phyloP scores from a whole-genome alignment of 2,113 vertebrate species.

The Indri indri region DNA sequence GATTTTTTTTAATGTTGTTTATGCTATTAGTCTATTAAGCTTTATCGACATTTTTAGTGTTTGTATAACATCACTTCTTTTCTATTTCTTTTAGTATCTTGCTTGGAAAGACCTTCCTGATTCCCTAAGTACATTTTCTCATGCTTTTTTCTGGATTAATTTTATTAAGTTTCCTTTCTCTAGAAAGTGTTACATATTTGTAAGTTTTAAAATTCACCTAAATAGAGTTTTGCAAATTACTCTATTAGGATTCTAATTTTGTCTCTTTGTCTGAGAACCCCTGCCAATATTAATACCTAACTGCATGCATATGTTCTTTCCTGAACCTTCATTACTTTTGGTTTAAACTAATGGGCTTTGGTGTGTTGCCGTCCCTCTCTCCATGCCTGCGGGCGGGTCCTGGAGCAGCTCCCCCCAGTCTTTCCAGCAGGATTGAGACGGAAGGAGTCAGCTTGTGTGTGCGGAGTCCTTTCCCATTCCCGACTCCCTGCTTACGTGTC shows the following conservation, averaged over 20 bases:
- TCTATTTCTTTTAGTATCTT: background rate
- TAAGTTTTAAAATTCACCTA: background rate
- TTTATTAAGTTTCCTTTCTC: background rate
- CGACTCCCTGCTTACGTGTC: fast-evolving
- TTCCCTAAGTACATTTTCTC: background rate
- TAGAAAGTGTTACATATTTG: background rate
- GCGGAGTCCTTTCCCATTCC: fast-evolving
- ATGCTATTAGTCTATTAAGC: background rate
- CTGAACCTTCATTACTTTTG: background rate
- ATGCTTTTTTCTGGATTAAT: background rate
- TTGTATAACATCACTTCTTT: background rate
- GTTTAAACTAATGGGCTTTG: fast-evolving
- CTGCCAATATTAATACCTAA: fast-evolving
- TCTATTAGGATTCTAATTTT: too few species aligned
- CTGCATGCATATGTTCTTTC: fast-evolving
- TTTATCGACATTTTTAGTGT: background rate
- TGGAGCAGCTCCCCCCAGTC: fast-evolving
- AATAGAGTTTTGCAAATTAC: background rate
- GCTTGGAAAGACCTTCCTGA: background rate
- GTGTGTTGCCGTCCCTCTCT: fast-evolving
- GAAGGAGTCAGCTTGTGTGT: too few species aligned
- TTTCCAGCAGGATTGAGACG: too few species aligned
- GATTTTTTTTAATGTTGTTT: background rate
- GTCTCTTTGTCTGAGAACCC: background rate
- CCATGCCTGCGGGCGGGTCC: too few species aligned